Base-by-base conservation (phyloP, 2,888 invertebrate genomes). In the Hirtodrosophila trivittata region DNA sequence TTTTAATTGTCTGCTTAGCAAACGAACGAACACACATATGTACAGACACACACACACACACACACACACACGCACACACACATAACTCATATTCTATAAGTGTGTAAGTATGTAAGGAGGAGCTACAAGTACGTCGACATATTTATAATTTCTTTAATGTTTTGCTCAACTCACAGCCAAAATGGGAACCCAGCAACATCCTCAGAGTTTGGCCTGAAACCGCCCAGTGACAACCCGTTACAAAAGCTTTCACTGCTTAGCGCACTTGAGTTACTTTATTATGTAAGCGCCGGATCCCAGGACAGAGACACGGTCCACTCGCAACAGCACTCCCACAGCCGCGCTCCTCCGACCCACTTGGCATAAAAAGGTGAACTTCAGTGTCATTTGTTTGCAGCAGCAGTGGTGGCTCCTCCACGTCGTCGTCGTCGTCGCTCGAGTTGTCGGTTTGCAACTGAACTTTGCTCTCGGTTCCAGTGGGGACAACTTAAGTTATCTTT, bases 401-500 rank as follows among this genome's bases (percentile, higher is more conserved):
- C 28, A 10, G 25, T 7, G n/a, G 38, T 16, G 7, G 12, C 50
- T 10, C 6, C 25, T 46, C 13, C 7, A 12, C 3, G 14, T 9
- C 39, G 21, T 21, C 7, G 28, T 4, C 41, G 66, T 33, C 42
- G 46, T 37, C 63, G 28, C 46, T 69, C 57, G 49, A 52, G 65
- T 50, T 76, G 67, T 63, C 67, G 77, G 51, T 67, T 58, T 62
- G 50, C 54, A 65, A 39, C 52, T 68, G 69, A 73, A 68, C 65
- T 77, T 64, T 73, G 51, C 65, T 51, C 54, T 55, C 16, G 16
- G 54, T 57, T 67, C 73, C 70, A 62, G 75, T 51, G 81, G 81
- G 80, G 70, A 80, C 70, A 74, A 80, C 81, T 80, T 73, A 76
- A 73, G 73, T 80, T 73, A 76, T 77, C 73, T 77, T 77, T 76